These are phyloP conservation scores for Paramacrobiotus metropolitanus DNA, from an alignment of 1,140 invertebrate genomes.

Conservation along the genomic window DNA sequence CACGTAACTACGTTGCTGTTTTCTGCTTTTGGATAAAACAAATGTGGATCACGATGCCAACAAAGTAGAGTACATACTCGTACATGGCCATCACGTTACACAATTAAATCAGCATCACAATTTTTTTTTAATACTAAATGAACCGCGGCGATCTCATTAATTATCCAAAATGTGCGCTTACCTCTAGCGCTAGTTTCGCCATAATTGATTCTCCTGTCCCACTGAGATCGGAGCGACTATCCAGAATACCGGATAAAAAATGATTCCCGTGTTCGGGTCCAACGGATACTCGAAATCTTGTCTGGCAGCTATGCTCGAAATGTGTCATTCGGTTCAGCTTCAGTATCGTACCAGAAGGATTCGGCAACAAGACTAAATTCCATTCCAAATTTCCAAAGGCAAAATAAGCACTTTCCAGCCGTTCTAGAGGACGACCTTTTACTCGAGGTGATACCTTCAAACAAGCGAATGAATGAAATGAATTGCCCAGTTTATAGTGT, in stretches of 20 bases:
- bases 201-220: slow-evolving; percentile 3
- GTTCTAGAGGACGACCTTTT: background rate
- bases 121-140: no score
- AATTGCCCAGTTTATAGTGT: no score
- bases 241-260: background rate
- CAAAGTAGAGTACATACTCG: no score
- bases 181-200: background rate
- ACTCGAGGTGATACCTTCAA: background rate
- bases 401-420: slow-evolving; percentile 1
- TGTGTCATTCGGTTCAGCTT: slow-evolving; percentile 2
- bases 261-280: background rate
- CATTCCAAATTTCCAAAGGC: slow-evolving; percentile 2
- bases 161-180: no score
- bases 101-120: no score
- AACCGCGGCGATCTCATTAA: no score
- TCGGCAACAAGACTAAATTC: background rate
- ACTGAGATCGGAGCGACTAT: background rate
- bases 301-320: slow-evolving; percentile 1
- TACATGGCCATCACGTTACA: no score
- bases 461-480: no score
- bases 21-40: no score
- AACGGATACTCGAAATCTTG: background rate
- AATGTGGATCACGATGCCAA: no score
- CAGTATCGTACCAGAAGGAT: background rate
- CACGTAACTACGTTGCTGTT: no score